These are phyloP conservation scores for Spongilla lacustris DNA, from an alignment of 37 sponge, comb jelly and placozoan species.

Conservation along the genomic window DNA sequence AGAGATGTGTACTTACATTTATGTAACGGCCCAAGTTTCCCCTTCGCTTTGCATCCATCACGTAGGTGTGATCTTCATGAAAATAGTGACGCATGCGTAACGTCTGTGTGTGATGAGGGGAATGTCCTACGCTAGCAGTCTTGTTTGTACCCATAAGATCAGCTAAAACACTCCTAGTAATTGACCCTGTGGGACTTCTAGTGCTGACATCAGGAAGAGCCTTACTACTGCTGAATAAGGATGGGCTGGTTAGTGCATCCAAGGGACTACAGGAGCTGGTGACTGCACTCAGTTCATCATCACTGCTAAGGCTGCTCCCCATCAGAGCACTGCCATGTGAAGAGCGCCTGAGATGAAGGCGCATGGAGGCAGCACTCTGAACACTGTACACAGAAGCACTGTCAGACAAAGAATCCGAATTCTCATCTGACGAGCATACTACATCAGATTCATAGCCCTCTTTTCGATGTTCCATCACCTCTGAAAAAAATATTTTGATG, in stretches of 20 bases:
- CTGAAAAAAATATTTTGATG: too few species aligned
- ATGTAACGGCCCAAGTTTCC: conserved; percentile 90
- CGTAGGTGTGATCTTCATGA: conserved; percentile 54
- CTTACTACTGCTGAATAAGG: neutral
- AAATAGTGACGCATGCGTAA: conserved; percentile 35
- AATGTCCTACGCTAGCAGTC: neutral
- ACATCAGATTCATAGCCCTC: conserved; percentile 67
- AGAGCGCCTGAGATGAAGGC: neutral
- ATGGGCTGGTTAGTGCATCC: neutral
- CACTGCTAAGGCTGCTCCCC: neutral
- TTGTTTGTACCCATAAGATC: neutral
- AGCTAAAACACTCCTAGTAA: neutral
- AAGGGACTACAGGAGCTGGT: neutral
- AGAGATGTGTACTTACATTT: conserved; percentile 77
- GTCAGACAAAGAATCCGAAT: neutral
- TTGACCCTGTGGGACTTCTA: neutral
- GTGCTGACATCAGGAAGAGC: neutral
- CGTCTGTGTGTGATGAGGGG: neutral
- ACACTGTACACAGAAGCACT: conserved; percentile 31
- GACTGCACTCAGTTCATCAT: neutral
- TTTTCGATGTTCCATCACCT: conserved; percentile 76
- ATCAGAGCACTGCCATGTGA: neutral
- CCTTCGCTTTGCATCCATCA: conserved; percentile 79
- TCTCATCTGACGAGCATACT: neutral
- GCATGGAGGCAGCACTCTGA: neutral